Conservation (phyloP, 2,113 vertebrate genomes). For the Chrysemys picta region DNA sequence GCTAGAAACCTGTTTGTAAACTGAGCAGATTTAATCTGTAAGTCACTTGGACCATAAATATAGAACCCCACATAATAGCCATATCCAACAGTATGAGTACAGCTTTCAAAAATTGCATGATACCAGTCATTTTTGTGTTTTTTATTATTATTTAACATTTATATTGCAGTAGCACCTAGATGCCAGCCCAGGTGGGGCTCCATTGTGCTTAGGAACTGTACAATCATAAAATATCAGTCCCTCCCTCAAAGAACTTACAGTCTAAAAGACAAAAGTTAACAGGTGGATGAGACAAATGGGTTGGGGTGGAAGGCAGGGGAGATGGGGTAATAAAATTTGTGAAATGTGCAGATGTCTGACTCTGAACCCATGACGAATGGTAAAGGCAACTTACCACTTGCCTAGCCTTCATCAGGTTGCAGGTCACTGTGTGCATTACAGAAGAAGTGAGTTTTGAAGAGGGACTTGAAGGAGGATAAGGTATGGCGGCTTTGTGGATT, state of each 20-base stretch:
- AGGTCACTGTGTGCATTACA: too few relatives aligned
- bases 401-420: too few relatives aligned
- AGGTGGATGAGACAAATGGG: conserved; percentile 24
- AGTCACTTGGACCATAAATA: not conserved
- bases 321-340: not conserved
- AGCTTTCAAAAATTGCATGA: not conserved
- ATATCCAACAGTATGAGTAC: not conserved
- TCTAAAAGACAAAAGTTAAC: conserved; percentile 38
- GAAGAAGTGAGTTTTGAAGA: too few relatives aligned
- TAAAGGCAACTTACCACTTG: too few relatives aligned
- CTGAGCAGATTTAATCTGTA: not conserved
- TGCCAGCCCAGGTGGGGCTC: conserved; percentile 9
- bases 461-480: not conserved
- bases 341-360: not conserved
- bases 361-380: too few relatives aligned
- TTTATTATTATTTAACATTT: accelerated
- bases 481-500: too few relatives aligned
- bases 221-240: conserved; percentile 12
- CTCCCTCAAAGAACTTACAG: not conserved
- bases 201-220: accelerated
- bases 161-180: not conserved
- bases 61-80: not conserved
- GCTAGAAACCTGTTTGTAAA: conserved; percentile 25
- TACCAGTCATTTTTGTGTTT: not conserved
- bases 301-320: conserved; percentile 39